Base-by-base conservation (phyloP, 2,113 vertebrate species). In the Rousettus leschenaultii region DNA sequence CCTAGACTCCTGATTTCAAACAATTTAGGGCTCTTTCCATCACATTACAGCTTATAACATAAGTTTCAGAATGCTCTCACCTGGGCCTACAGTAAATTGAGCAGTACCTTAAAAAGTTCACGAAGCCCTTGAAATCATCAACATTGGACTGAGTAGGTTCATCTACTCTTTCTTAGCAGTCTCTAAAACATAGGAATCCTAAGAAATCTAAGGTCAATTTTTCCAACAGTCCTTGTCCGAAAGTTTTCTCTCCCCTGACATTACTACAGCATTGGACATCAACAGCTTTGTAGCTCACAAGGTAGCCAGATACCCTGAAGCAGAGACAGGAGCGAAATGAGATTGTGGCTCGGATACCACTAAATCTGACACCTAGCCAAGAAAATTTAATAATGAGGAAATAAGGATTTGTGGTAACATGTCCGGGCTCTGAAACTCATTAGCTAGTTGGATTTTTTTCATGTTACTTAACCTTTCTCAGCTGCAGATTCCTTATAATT, bases 131-230 rank as follows among this genome's bases (percentile, higher is more conserved):
- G 82, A 68, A 78, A 93, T 73, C n/a, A 92, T 5, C 51, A 53
- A 35, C 74, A 92, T 59, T 45, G 74, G 40, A 74, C 48, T 48
- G 51, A 33, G 18, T 43, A 87, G 61, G 48, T 45, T 65, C 40
- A n/a, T 38, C 63, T 70, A 83, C 33, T 93, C 15, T 84, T 88
- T 88, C 75, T 93, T 53, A 65, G 55, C 70, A 84, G 19, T 48
- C 57, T 91, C 78, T 40, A 80, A 91, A 85, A 89, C 33, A 88
- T n/a, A 86, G 12, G 45, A 33, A 85, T 68, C 84, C 59, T 80
- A 91, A 88, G n/a, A 91, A 95, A 95, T 73, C 57, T 75, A 80
- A 57, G 63, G 68, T 83, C 35, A 75, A 9, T 88, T 77, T 68
- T 94, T 63, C 48, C 57, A 38, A 7, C n/a, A 55, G 59, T 85